Conservation (phyloP, 1,140 invertebrate genomes). For the Cydia fagiglandana region DNA sequence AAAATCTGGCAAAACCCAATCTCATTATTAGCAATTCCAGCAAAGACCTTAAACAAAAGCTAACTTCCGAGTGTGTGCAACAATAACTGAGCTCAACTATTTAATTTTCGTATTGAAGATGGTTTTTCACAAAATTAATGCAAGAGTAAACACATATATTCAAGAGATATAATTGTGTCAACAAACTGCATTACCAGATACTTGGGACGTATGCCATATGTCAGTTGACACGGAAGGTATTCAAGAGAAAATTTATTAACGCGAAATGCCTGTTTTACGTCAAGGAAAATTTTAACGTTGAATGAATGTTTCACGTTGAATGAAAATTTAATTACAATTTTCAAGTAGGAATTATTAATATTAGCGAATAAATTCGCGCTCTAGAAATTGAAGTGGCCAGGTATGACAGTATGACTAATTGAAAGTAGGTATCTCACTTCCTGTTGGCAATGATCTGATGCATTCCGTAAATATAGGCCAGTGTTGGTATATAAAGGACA, state of each 20-base stretch:
- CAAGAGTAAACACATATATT: not conserved
- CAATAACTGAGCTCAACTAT: not conserved
- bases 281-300: slow-evolving; percentile 29
- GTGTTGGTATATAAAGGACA: not conserved
- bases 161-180: not conserved
- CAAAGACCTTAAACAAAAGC: too few relatives aligned
- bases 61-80: too few relatives aligned
- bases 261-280: not conserved
- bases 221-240: slow-evolving; percentile 23
- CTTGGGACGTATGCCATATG: slow-evolving; percentile 19
- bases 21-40: not conserved
- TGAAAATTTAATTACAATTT: slow-evolving; percentile 29
- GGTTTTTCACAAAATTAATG: not conserved
- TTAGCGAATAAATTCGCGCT: not conserved
- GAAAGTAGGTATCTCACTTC: slow-evolving; percentile 21
- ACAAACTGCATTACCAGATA: slow-evolving; percentile 21
- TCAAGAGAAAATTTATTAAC: slow-evolving; percentile 4
- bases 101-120: not conserved
- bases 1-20: not conserved
- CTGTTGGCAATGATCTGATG: slow-evolving; percentile 17
- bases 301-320: slow-evolving; percentile 24
- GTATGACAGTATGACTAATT: slow-evolving; percentile 16
- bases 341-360: slow-evolving; percentile 2
- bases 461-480: slow-evolving; percentile 13
- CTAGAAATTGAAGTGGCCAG: slow-evolving; percentile 16